Evolutionary conservation across 2,888 invertebrate species (phyloP).

Genomic region (Temnothorax ravouxi): DNA sequence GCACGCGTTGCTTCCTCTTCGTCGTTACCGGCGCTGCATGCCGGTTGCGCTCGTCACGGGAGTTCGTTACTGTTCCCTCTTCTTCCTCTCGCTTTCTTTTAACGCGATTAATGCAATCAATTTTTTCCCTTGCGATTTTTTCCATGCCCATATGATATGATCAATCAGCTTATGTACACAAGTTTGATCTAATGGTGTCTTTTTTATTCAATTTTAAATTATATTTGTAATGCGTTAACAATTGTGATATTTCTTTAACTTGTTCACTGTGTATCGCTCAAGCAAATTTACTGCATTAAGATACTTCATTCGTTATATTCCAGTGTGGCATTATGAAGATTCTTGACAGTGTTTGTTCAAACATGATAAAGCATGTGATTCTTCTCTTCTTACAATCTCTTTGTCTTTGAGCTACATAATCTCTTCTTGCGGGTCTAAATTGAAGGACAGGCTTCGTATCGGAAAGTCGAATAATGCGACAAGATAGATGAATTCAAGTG

Average conservation of each 20-base stretch:
- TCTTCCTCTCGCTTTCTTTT: conserved; percentile 16
- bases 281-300: background rate
- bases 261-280: background rate
- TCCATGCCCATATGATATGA: background rate
- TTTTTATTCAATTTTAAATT: background rate
- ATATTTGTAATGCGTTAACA: background rate
- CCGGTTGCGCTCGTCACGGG: background rate
- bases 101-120: conserved; percentile 14
- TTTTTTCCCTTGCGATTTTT: background rate
- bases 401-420: background rate
- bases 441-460: background rate
- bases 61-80: background rate
- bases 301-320: background rate
- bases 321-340: background rate
- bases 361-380: background rate
- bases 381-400: background rate
- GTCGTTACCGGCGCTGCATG: conserved; percentile 39
- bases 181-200: background rate
- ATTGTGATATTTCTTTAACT: background rate
- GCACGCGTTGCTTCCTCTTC: conserved; percentile 57
- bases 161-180: background rate
- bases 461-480: background rate
- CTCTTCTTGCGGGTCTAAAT: background rate
- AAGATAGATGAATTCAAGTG: conserved; percentile 36
- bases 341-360: conserved; percentile 4